Evolutionary conservation across 2,113 vertebrate genomes (phyloP).

Genomic region (Antechinus stuartii): DNA sequence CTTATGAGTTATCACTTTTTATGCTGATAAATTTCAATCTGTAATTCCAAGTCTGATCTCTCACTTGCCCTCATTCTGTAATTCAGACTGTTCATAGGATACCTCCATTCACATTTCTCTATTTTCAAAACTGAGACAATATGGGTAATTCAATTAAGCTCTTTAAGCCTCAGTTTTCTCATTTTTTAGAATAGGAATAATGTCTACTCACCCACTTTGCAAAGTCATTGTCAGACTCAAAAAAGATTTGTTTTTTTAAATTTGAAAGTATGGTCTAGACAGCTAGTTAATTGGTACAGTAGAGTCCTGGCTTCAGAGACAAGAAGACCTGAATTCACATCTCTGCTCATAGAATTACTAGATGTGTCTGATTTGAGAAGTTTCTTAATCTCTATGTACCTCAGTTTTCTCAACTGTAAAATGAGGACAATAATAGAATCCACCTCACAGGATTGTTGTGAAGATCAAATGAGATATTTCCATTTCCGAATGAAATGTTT

Average conservation of each 20-base stretch:
- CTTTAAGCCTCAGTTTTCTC: neutral
- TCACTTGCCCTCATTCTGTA: neutral
- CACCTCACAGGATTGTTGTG: neutral
- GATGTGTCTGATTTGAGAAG: neutral
- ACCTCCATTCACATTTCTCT: neutral
- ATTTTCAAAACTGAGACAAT: neutral
- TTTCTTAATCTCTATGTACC: neutral
- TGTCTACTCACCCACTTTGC: neutral
- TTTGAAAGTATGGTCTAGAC: neutral
- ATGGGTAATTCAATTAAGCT: neutral
- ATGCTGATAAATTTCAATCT: neutral
- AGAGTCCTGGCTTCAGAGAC: neutral
- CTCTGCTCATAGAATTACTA: neutral
- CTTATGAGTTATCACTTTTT: neutral
- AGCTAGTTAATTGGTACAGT: neutral
- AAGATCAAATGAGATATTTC: neutral
- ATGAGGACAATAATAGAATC: neutral
- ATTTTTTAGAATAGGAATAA: neutral
- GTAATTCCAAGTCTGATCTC: neutral
- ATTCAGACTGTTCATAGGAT: neutral
- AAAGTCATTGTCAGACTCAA: neutral
- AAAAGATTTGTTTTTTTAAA: neutral
- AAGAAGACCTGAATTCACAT: neutral
- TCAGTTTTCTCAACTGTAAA: neutral
- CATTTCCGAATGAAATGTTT: neutral